Evolutionary conservation across 2,888 invertebrate genomes (phyloP), one percentile per base, ranked within the genome.

Genomic region (Rhamphomyia laevipes): DNA sequence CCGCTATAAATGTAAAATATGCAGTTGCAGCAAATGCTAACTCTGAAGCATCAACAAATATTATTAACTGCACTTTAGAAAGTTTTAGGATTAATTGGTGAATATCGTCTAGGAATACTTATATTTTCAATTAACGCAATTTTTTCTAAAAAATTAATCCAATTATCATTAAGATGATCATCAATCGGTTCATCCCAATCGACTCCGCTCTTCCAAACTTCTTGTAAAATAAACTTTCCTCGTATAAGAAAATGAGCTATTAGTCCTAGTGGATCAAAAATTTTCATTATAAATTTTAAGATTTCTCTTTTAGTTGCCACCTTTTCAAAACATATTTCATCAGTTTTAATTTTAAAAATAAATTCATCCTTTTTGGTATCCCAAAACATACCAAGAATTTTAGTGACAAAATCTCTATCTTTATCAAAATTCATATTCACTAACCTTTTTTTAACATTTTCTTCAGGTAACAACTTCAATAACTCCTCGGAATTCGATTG

Each of bases 141-240:
- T n/a, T 12, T 7, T 11, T 33, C 23, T 6, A 46, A 9, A 15
- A 43, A 48, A 2, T 43, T 31, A 13, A 30, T 1, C 42, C 47
- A 48, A 38, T 47, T 40, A 1, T 16, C 12, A n/a, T 17, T 40
- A 27, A 49, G 13, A 1, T 1, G 13, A 1, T 6, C 31, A 6
- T 23, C 27, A 16, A 49, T 23, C 6, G 46, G 43, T 9, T 51
- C 43, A 23, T 51, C 49, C 45, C 42, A 51, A 31, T 27, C 23
- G 9, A 27, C 23, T 7, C 23, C 23, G 9, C 7, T 27, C 9
- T 27, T 27, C 9, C 23, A 51, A 23, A 45, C 35, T 10, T 51
- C 49, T 15, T 51, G 51, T 11, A 47, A 42, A 21, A 47, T 21
- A 13, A 41, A n/a, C 43, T 45, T 40, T 2, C 47, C 47, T 13